Percentiles rank a stretch among this genome's conserved stretches.
Evolutionary conservation across 2,113 vertebrate genomes (phyloP).

Genomic region (Cochlearius cochlearius): DNA sequence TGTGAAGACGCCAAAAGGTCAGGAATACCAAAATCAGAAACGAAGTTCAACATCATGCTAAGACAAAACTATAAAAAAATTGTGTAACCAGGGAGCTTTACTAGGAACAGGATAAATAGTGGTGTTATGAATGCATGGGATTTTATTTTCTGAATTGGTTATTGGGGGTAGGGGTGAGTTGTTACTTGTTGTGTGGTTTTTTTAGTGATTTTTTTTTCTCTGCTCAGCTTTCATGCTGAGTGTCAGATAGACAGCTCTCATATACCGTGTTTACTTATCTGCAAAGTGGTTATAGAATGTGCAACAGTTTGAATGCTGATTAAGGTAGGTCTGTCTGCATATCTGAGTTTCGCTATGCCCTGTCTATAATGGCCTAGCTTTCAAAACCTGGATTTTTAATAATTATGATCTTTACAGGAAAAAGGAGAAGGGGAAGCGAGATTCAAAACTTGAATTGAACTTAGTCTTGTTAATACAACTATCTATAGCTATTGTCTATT

Average conservation of each 20-base stretch:
- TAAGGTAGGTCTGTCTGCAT: background rate
- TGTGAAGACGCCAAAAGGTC: background rate
- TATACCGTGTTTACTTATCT: background rate
- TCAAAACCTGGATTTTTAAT: background rate
- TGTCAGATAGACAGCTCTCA: background rate
- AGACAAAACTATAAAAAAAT: background rate
- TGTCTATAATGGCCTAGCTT: background rate
- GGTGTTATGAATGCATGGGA: background rate
- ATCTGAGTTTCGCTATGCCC: background rate
- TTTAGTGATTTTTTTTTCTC: background rate
- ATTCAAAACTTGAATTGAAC: background rate
- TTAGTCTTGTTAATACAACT: background rate
- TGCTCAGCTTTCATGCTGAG: background rate
- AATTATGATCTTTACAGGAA: background rate
- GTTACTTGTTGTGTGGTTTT: background rate
- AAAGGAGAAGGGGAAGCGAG: background rate
- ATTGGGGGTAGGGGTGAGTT: fast-evolving
- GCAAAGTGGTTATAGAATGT: background rate
- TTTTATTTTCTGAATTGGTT: background rate
- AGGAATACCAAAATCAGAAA: background rate
- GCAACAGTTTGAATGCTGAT: background rate
- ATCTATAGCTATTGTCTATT: background rate
- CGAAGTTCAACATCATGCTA: background rate
- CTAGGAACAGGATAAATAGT: background rate
- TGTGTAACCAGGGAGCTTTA: background rate